These are phyloP conservation scores for Dorcus hopei DNA, from an alignment of 2,888 invertebrate species.

Conservation along the genomic window DNA sequence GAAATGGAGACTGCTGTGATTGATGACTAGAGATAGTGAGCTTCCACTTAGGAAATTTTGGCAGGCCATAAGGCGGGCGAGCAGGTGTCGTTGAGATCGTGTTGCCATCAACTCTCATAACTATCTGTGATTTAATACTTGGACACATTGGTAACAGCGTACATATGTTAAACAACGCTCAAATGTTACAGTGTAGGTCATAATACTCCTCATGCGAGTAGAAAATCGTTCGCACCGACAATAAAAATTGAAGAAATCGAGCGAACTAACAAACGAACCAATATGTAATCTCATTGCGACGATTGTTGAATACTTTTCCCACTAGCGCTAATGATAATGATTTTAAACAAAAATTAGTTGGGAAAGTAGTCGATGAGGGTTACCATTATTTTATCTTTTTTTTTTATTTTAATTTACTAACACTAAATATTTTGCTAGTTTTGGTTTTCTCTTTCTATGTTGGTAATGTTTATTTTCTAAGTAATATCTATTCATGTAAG, in stretches of 20 bases:
- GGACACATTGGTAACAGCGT: conserved; percentile 49
- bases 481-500: not conserved
- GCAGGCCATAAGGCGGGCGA: not conserved
- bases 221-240: not conserved
- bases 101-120: conserved; percentile 20
- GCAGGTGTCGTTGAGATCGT: not conserved
- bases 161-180: conserved; percentile 51
- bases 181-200: conserved; percentile 47
- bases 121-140: conserved; percentile 30
- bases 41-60: too few species aligned
- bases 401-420: conserved; percentile 5
- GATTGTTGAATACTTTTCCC: too few species aligned
- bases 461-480: not conserved
- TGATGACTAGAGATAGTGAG: too few species aligned
- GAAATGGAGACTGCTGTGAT: too few species aligned
- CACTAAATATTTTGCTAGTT: conserved; percentile 5
- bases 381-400: not conserved
- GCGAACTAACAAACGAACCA: too few species aligned
- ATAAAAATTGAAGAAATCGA: too few species aligned
- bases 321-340: not conserved
- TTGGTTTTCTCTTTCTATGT: not conserved
- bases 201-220: conserved; percentile 14
- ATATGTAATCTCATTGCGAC: too few species aligned
- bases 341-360: not conserved
- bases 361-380: not conserved